Evolutionary conservation across 2,113 vertebrate species (phyloP), one percentile per base, ranked within the genome.

Genomic region (Tenebrosternarchus preto): DNA sequence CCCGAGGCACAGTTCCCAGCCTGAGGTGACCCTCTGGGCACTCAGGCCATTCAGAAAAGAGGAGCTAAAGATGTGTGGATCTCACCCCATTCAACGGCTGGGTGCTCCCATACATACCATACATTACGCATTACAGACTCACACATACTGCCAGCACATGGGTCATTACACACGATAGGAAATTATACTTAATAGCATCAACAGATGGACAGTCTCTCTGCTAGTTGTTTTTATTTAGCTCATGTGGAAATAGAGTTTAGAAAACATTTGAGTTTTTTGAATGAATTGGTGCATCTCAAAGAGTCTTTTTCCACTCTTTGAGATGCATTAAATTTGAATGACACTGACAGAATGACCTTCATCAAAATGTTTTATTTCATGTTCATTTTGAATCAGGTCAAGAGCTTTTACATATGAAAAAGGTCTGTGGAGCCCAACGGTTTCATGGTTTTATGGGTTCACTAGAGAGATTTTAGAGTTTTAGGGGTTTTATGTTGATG

Each of bases 121-220:
- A 89, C 89, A 31, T 78, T 73, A 78, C 86, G 90, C 90, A 92
- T 89, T 89, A 73, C 88, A 88, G 87, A 88, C 91, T 88, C 91
- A 90, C 91, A 91, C 84, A 89, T 94, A 88, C 93, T 93, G 94
- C 93, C 90, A 92, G 86, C 83, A 80, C 91, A 96, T 92, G 95
- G 94, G 87, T 96, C 95, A 95, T 98, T 98, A 96, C 93, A 94
- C 93, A 95, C 93, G 93, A 87, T 93, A 94, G 92, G 93, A 96
- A 95, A 98, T 96, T 95, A 95, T 94, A 94, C 95, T 91, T 90
- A 95, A 95, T 93, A 92, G 94, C 95, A 92, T 95, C 93, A 93
- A 95, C 96, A 96, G 96, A 96, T 96, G 96, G 95, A 95, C 94
- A 94, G 93, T 94, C 95, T 95, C 93, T 94, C 95, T 95, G 92